These are phyloP conservation scores for Eupeodes luniger DNA, from an alignment of 2,888 invertebrate genomes.

Conservation along the genomic window DNA sequence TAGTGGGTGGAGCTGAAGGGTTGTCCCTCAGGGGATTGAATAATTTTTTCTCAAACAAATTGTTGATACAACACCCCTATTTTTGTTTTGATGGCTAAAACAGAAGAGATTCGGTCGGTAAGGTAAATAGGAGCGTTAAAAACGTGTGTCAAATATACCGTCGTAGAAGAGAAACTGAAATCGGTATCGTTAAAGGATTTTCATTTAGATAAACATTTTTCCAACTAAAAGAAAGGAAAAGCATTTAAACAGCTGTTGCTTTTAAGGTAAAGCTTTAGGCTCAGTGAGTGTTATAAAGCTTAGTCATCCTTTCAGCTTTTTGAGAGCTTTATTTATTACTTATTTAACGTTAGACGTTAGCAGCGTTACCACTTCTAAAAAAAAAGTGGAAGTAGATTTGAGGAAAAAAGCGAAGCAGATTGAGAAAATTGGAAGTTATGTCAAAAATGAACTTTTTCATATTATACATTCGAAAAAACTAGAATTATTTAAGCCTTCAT, in stretches of 20 bases:
- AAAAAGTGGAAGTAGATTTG: too few relatives aligned
- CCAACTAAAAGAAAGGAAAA: conserved; percentile 61
- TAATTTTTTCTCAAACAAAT: conserved; percentile 62
- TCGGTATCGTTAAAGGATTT: conserved; percentile 50
- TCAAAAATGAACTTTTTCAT: too few relatives aligned
- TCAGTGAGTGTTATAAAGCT: conserved; percentile 20
- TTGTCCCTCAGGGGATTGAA: neutral
- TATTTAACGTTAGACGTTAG: conserved; percentile 14
- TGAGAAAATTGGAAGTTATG: too few relatives aligned
- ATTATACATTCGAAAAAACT: too few relatives aligned
- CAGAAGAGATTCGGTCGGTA: neutral
- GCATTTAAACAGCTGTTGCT: conserved; percentile 65
- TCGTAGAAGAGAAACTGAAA: conserved; percentile 58
- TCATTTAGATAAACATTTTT: conserved; percentile 49
- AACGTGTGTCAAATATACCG: conserved; percentile 52
- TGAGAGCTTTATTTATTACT: conserved; percentile 2
- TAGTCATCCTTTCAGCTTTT: conserved; percentile 2
- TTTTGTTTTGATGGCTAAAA: conserved; percentile 6
- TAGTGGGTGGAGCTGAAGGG: conserved; percentile 1
- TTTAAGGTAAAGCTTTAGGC: neutral
- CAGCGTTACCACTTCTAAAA: conserved; percentile 35
- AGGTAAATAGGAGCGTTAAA: neutral
- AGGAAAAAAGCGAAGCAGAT: too few relatives aligned
- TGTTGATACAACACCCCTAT: conserved; percentile 45
- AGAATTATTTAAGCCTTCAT: too few relatives aligned